Percentiles rank a stretch among this genome's conserved stretches.
These are phyloP conservation scores for Gymnorhina tibicen DNA, from an alignment of 2,113 vertebrate species.

Conservation along the genomic window DNA sequence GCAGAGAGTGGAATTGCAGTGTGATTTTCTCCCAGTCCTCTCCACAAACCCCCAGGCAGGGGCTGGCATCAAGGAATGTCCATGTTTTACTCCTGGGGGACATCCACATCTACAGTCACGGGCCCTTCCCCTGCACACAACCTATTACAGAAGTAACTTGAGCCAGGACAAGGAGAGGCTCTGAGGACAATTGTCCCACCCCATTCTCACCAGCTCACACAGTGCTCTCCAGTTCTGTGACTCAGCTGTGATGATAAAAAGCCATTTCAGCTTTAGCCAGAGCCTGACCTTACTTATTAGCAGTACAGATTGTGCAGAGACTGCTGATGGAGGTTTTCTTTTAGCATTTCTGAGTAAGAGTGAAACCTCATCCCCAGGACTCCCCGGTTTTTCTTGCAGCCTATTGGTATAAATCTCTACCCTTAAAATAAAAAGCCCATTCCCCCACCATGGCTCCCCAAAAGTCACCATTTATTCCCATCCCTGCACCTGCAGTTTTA, in stretches of 20 bases:
- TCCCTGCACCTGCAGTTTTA: not conserved
- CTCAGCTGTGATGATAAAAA: not conserved
- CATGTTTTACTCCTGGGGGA: not conserved
- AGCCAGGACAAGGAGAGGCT: not conserved
- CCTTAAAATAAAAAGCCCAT: not conserved
- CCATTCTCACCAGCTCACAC: not conserved
- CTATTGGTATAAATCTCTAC: not conserved
- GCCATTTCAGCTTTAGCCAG: not conserved
- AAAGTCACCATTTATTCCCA: not conserved
- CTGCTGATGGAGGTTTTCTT: not conserved
- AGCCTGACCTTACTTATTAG: not conserved
- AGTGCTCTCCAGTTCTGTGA: not conserved
- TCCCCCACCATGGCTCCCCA: not conserved
- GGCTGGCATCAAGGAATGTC: not conserved
- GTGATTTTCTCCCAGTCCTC: not conserved
- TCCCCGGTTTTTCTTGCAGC: not conserved
- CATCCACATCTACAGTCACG: fast-evolving
- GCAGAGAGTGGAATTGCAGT: not conserved
- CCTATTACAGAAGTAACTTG: too few relatives aligned
- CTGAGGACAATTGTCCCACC: not conserved
- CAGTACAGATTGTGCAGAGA: not conserved
- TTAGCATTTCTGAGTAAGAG: not conserved
- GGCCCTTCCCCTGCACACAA: not conserved
- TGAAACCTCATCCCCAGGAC: not conserved
- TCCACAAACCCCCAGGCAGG: not conserved